Percentiles rank a stretch among this genome's conserved stretches.
Conservation (phyloP, 2,113 vertebrate genomes). For the Urocitellus parryii region DNA sequence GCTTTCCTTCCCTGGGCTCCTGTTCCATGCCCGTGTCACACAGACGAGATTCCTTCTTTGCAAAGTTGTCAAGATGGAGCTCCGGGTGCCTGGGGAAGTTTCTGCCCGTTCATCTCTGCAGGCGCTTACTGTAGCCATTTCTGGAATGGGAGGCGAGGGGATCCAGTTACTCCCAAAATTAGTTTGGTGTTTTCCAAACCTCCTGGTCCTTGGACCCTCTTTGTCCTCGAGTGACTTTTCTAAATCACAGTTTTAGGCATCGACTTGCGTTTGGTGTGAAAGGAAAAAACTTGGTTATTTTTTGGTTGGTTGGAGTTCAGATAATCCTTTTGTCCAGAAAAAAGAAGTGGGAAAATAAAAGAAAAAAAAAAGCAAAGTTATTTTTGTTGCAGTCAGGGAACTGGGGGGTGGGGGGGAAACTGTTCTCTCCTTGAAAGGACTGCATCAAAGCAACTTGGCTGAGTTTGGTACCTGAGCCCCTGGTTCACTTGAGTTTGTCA, state of each 20-base stretch:
- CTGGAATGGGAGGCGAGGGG: not conserved
- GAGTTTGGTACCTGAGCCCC: too few relatives aligned
- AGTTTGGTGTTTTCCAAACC: constrained; percentile 32
- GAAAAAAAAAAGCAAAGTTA: not conserved
- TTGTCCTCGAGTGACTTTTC: constrained; percentile 35
- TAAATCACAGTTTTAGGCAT: not conserved
- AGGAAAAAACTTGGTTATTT: constrained; percentile 1
- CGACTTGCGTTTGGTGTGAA: not conserved
- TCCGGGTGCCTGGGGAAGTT: not conserved
- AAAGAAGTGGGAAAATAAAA: not conserved
- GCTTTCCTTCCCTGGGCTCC: not conserved
- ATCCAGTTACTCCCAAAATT: not conserved
- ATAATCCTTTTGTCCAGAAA: not conserved
- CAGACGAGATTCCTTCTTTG: accelerated
- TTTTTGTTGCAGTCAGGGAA: not conserved
- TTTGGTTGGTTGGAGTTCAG: constrained; percentile 54
- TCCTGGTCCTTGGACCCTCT: not conserved
- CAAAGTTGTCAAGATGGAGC: not conserved
- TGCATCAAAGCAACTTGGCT: accelerated
- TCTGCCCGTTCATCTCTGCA: not conserved
- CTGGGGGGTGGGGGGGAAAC: not conserved
- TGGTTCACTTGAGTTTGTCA: not conserved
- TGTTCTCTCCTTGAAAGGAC: not conserved
- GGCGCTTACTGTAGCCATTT: not conserved
- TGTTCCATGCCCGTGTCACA: not conserved